These are phyloP conservation scores for Potorous gilbertii DNA, from an alignment of 2,797 vertebrate species.

Conservation along the genomic window DNA sequence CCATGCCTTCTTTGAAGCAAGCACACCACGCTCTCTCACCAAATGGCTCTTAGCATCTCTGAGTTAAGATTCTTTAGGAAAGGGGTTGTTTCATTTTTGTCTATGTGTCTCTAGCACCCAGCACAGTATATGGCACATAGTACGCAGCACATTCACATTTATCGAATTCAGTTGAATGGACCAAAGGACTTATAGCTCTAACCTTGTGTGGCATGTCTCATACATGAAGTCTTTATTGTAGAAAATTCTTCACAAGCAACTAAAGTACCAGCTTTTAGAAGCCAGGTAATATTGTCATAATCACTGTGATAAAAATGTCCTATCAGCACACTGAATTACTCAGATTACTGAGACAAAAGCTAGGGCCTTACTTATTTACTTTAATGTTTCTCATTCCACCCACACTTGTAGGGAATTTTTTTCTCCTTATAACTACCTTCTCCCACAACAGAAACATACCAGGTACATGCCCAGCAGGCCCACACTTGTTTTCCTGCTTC, in stretches of 20 bases:
- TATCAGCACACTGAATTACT: conserved; percentile 15
- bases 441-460: background rate
- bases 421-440: background rate
- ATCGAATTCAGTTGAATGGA: background rate
- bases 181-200: background rate
- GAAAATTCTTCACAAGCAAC: conserved; percentile 1
- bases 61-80: background rate
- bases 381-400: conserved; percentile 53
- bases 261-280: conserved; percentile 21
- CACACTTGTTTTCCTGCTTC: background rate
- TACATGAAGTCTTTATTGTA: background rate
- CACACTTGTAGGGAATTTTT: conserved; percentile 10
- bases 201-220: background rate
- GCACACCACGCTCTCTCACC: background rate
- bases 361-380: background rate
- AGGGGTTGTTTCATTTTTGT: background rate
- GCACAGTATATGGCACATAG: background rate
- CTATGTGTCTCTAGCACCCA: background rate
- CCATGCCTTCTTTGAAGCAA: background rate
- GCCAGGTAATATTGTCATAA: conserved; percentile 5
- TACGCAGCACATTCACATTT: background rate
- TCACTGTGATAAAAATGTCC: conserved; percentile 26
- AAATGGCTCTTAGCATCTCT: background rate
- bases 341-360: conserved; percentile 53
- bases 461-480: background rate